Conservation (phyloP, 2,113 vertebrate genomes). For the Rhinolophus sinicus region DNA sequence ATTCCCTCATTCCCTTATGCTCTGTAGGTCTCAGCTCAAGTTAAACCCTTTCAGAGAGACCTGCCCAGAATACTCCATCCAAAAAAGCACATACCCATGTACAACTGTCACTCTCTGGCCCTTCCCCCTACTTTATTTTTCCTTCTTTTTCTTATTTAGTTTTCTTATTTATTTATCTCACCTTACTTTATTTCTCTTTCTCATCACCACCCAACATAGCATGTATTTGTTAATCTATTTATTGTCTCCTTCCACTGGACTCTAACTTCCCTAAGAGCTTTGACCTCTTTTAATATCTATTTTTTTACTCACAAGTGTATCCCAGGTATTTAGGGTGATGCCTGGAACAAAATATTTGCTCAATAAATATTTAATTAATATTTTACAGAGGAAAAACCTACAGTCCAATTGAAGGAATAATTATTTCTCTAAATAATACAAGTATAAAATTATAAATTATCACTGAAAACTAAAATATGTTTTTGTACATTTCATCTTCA, state of each 20-base stretch:
- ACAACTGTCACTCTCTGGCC: background rate
- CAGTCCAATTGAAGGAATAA: slow-evolving; percentile 7
- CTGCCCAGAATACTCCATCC: background rate
- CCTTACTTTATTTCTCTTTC: background rate
- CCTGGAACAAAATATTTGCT: background rate
- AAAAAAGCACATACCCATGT: background rate
- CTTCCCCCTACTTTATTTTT: background rate
- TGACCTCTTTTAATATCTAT: background rate
- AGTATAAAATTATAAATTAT: background rate
- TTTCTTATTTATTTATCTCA: background rate
- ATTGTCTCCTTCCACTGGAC: background rate
- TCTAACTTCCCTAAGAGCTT: background rate
- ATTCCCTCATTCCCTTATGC: background rate
- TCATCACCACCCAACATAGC: background rate
- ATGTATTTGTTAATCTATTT: background rate
- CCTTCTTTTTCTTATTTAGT: background rate
- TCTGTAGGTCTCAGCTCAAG: background rate
- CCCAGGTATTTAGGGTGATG: background rate
- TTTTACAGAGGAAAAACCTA: background rate
- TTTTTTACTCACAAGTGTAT: background rate
- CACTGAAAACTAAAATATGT: background rate
- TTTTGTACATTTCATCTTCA: background rate
- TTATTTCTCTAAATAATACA: background rate
- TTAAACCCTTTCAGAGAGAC: background rate
- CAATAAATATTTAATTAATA: background rate